Conservation (phyloP, 2,113 vertebrate genomes). For the Archocentrus centrarchus region DNA sequence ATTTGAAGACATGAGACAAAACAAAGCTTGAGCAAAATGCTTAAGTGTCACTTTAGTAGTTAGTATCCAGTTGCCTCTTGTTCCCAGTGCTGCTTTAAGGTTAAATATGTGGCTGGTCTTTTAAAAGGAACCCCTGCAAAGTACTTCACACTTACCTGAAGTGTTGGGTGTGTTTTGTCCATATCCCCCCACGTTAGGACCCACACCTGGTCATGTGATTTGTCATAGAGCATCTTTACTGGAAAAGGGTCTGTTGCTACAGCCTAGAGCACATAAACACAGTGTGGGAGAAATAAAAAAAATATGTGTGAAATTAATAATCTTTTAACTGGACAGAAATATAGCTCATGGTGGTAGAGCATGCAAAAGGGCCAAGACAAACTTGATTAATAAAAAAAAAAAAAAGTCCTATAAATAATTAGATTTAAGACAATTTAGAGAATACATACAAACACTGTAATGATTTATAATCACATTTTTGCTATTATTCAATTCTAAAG, state of each 20-base stretch:
- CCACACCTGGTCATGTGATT: slow-evolving; percentile 98
- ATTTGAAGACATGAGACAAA: not conserved
- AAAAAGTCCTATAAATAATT: not conserved
- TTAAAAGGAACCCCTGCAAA: not conserved
- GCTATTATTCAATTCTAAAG: too few species aligned
- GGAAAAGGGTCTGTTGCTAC: slow-evolving; percentile 90
- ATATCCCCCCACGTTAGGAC: slow-evolving; percentile 91
- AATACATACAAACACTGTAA: too few species aligned
- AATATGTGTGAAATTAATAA: not conserved
- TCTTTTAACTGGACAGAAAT: not conserved
- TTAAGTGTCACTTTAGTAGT: not conserved
- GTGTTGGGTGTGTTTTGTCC: slow-evolving; percentile 82
- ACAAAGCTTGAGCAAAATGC: not conserved
- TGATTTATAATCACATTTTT: too few species aligned
- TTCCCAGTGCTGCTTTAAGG: not conserved
- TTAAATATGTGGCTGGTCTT: not conserved
- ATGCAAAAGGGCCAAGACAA: not conserved
- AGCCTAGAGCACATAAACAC: slow-evolving; percentile 75
- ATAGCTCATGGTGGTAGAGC: not conserved
- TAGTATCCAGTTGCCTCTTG: not conserved
- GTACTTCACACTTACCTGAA: slow-evolving; percentile 84
- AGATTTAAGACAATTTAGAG: not conserved
- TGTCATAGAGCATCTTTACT: slow-evolving; percentile 93
- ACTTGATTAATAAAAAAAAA: not conserved
- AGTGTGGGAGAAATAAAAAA: not conserved